Base-by-base conservation (phyloP, 2,113 vertebrate genomes). In the Corythaeola cristata region DNA sequence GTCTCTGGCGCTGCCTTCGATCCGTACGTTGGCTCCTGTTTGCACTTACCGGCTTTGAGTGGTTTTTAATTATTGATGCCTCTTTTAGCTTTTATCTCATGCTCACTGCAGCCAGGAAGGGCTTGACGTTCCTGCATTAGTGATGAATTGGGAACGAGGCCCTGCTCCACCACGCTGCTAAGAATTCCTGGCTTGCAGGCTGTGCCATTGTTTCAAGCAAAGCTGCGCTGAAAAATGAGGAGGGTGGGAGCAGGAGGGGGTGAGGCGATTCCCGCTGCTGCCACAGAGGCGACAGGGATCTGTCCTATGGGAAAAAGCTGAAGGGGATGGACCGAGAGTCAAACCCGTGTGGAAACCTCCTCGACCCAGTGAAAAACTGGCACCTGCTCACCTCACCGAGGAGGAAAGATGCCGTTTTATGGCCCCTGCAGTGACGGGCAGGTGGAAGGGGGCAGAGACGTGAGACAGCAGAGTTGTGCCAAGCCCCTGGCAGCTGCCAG, bases 1-100 rank as follows among this genome's bases (percentile, higher is more conserved):
- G 1, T 75, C 84, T 23, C 80, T 44, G 64, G 44, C 14, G 3
- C 92, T 89, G 90, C 90, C 83, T 95, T 90, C 90, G 63, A 95
- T 90, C 83, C 3, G 9, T 24, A 3, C 2, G 45, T 58, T 94
- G 83, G 95, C 97, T 97, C 89, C 91, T 90, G 89, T 89, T 88
- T 95, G 96, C 95, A 79, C 97, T 97, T 89, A 87, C 74, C 20
- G 39, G 88, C 89, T 94, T 93, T 95, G 92, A 97, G 97, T 93
- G 96, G 93, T 53, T 82, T 96, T 98, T 93, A 97, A 98, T 97
- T 97, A 98, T 98, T 98, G 97, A 98, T 97, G 96, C 88, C 89
- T 96, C 96, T 91, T 79, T 96, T 88, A 97, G 97, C 97, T 96
- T 93, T 97, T 94, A 92, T 95, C 94, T 92, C 17, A 20, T 24